Conservation (phyloP, 2,797 vertebrate species). For the Meriones psammophilus region DNA sequence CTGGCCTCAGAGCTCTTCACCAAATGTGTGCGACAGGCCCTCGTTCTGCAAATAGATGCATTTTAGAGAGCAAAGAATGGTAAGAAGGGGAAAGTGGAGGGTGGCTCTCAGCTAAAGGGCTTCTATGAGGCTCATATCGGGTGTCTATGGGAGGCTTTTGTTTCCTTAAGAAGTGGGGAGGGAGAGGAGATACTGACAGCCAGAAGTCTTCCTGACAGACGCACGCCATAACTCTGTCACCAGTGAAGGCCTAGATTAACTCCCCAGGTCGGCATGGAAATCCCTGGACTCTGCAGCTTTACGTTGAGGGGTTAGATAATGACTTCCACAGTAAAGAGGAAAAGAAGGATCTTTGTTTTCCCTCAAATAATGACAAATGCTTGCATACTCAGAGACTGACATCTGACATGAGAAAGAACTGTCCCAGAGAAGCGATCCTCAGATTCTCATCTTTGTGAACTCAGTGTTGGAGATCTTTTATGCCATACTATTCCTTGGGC, state of each 20-base stretch:
- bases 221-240: not conserved
- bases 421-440: not conserved
- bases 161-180: not conserved
- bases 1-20: not conserved
- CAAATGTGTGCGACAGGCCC: not conserved
- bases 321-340: not conserved
- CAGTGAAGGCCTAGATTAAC: not conserved
- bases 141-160: not conserved
- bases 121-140: not conserved
- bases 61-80: not conserved
- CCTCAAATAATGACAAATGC: not conserved
- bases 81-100: not conserved
- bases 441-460: conserved; percentile 37
- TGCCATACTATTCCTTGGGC: not conserved
- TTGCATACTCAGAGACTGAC: not conserved
- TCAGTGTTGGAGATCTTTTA: not conserved
- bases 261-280: not conserved
- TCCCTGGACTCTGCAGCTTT: not conserved
- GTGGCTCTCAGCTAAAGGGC: not conserved
- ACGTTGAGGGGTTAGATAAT: not conserved
- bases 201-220: not conserved
- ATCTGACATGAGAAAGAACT: conserved; percentile 28
- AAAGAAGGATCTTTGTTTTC: not conserved
- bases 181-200: not conserved
- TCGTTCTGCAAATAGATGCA: not conserved